Evolutionary conservation across 2,888 invertebrate genomes (phyloP), one percentile per base, ranked within the genome.

Genomic region (Cancer borealis): DNA sequence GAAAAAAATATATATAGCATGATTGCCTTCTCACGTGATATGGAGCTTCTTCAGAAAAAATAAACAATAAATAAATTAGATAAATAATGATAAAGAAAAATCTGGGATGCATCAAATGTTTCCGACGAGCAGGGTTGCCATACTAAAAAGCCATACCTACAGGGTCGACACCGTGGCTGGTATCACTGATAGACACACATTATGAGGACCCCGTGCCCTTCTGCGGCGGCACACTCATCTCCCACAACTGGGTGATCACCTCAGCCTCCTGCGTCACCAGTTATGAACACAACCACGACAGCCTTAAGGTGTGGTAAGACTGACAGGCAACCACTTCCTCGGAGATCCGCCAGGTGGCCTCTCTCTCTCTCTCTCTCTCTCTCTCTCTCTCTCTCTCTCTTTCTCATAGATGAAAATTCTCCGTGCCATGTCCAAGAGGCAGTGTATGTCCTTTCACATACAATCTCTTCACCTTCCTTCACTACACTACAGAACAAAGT

Each of bases 141-240:
- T 47, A 88, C 14, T 88, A 21, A 88, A 17, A 39, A 5, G n/a
- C 46, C 17, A 88, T 12, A 84, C n/a, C 39, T 60, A 14, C 93
- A 93, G 88, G 93, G 39, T 89, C 91, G 46, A 93, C 93, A 26
- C 93, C 93, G 3, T 93, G 93, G 93, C 66, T 93, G 84, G 88
- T 73, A 4, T 93, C 93, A 17, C 88, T 93, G 10, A 49, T 87
- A 30, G 92, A 93, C 60, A 26, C 88, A 10, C 93, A 93, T 21
- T 93, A 92, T 60, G 2, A 4, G 6, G n/a, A 49, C 0, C 93
- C 93, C 0, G 66, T 66, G 26, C 93, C 91, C 49, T 92, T 93
- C 93, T 93, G 93, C 49, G 92, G 93, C 21, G 92, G 46, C 60
- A 73, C 93, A 0, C 91, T 93, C 14, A 49, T 92, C 91, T 88